Conservation (phyloP, 2,797 vertebrate genomes). For the Neosilurus hyrtlii region DNA sequence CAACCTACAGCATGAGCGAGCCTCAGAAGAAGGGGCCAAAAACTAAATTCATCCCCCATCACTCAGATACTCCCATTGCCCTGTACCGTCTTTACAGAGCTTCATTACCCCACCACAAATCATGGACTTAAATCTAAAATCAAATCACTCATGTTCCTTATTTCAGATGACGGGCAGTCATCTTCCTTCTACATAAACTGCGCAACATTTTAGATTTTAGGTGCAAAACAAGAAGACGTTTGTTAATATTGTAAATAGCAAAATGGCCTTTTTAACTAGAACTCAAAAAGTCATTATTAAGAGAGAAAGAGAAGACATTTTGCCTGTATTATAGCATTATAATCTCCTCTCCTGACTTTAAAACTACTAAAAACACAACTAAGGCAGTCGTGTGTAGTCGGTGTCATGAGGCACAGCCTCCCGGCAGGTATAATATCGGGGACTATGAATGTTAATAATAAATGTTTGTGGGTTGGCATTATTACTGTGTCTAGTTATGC, state of each 20-base stretch:
- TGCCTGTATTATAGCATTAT: constrained; percentile 87
- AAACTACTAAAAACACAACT: constrained; percentile 47
- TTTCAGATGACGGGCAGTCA: constrained; percentile 3
- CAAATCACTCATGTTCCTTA: constrained; percentile 61
- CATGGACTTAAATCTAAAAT: constrained; percentile 65
- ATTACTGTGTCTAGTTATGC: constrained; percentile 73
- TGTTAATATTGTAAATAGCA: constrained; percentile 98
- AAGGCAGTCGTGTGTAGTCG: constrained; percentile 61
- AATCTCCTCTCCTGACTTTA: constrained; percentile 79
- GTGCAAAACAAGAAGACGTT: constrained; percentile 61
- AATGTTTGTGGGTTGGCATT: constrained; percentile 63
- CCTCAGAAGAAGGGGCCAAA: constrained; percentile 80
- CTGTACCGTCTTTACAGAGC: background rate
- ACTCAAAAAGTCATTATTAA: constrained; percentile 65
- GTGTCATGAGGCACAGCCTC: constrained; percentile 62
- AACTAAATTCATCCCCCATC: constrained; percentile 73
- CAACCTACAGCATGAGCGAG: constrained; percentile 93
- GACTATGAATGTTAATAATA: constrained; percentile 72
- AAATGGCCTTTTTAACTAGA: constrained; percentile 91
- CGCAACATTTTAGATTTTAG: constrained; percentile 73
- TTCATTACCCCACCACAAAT: constrained; percentile 52
- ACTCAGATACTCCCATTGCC: constrained; percentile 7
- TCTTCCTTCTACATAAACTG: constrained; percentile 40
- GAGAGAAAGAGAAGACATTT: constrained; percentile 43
- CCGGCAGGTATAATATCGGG: constrained; percentile 49